phyloP scores from a whole-genome alignment of 2,888 invertebrate genomes.

The Amphipyra berbera region DNA sequence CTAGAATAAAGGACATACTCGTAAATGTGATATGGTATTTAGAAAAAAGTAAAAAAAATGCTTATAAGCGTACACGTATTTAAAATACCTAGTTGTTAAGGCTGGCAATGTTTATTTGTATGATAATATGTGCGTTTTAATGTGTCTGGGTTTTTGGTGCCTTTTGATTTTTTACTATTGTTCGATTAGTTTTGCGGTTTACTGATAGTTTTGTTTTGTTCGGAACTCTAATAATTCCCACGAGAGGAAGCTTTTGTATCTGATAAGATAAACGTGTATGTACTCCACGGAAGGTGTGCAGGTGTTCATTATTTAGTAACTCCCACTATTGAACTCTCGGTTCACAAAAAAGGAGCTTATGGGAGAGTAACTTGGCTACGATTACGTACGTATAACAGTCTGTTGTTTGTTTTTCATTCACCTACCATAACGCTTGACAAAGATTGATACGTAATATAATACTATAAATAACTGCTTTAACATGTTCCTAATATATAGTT shows the following conservation, averaged over 20 bases:
- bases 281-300: conserved; percentile 6
- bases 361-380: conserved; percentile 44
- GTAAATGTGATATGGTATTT: conserved; percentile 85
- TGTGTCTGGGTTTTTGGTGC: conserved; percentile 43
- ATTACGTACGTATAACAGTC: conserved; percentile 23
- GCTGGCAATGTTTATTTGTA: conserved; percentile 63
- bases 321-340: conserved; percentile 26
- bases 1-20: conserved; percentile 83
- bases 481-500: conserved; percentile 26
- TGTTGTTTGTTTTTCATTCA: conserved; percentile 1
- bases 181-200: conserved; percentile 30
- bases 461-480: conserved; percentile 12
- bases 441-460: conserved; percentile 27
- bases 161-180: conserved; percentile 34
- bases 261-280: conserved; percentile 9
- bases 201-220: conserved; percentile 26
- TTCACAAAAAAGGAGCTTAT: conserved; percentile 57
- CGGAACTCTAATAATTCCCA: conserved; percentile 13
- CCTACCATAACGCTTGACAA: conserved; percentile 9
- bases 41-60: conserved; percentile 79
- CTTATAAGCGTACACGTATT: conserved; percentile 79
- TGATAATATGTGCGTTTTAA: conserved; percentile 31
- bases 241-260: conserved; percentile 18
- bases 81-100: conserved; percentile 74
- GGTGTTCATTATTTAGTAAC: conserved; percentile 30